phyloP scores from a whole-genome alignment of 1,140 invertebrate species.

The Sminthurinus signatus region DNA sequence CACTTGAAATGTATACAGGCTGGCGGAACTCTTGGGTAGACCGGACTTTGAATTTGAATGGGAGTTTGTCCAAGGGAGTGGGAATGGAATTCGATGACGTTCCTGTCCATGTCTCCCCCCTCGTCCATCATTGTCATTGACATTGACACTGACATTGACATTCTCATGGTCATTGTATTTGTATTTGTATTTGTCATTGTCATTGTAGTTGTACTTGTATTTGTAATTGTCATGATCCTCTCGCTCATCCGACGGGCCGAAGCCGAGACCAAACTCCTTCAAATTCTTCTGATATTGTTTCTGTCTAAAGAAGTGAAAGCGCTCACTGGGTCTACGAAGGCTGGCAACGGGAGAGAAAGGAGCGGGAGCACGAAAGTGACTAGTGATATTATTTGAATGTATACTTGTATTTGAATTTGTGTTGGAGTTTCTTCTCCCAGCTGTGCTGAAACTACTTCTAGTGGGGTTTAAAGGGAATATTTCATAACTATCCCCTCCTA shows the following conservation, averaged over 20 bases:
- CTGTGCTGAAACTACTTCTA: too few species aligned
- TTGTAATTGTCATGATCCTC: too few species aligned
- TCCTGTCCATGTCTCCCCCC: background rate
- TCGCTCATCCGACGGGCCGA: slow-evolving; percentile 6
- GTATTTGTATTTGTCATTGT: too few species aligned
- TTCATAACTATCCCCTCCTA: too few species aligned
- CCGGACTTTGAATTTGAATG: background rate
- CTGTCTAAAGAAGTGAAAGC: slow-evolving; percentile 8
- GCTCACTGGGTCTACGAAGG: background rate
- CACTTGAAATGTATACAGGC: slow-evolving; percentile 25
- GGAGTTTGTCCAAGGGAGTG: background rate
- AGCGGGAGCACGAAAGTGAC: background rate
- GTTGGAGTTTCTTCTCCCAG: background rate
- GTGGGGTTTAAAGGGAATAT: too few species aligned
- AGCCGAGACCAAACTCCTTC: slow-evolving; percentile 4
- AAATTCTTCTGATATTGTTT: slow-evolving; percentile 13
- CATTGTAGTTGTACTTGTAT: too few species aligned
- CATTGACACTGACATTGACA: background rate
- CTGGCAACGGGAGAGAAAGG: background rate
- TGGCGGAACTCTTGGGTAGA: slow-evolving; percentile 2
- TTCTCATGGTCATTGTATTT: background rate
- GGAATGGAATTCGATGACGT: background rate
- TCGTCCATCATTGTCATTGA: background rate
- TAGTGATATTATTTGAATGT: too few species aligned
- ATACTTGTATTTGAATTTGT: too few species aligned